Evolutionary conservation across 2,113 vertebrate genomes (phyloP), one percentile per base, ranked within the genome.

Genomic region (Lepisosteus oculatus): DNA sequence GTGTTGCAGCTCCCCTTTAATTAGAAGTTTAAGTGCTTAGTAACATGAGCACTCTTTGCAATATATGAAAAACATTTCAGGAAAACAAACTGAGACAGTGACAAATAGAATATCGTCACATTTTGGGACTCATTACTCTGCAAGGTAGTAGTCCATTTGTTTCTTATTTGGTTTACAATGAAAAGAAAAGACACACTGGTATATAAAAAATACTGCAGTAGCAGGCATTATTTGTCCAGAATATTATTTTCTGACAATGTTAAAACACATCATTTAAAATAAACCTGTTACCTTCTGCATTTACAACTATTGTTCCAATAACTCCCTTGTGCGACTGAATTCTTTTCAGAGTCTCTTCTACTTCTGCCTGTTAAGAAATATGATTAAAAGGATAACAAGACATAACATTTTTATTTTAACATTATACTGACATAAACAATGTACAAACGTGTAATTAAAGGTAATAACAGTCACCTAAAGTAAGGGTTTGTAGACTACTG

Each of bases 281-380:
- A 5, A 51, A 51, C 47, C 2, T 3, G 14, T 85, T 89, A 95
- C 92, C 94, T 89, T 94, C 89, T 13, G 88, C 80, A 71, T 93
- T 95, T 3, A 91, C 85, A 12, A 94, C 86, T 68, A 93, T 87
- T 0, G 85, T 90, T 51, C 91, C 94, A 69, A 93, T 86, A 5
- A 94, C 91, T 56, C 93, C 92, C 87, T 85, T 90, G 15, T 93
- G 89, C 29, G 85, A 74, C 68, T 95, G 92, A 54, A 98, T 95
- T 70, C 93, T 93, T 80, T 91, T 94, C 0, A 94, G 81, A 4
- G 89, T 93, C 77, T 95, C 94, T 42, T 96, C 96, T 65, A 93
- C 92, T 71, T 95, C 90, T 65, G 85, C 83, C 93, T 95, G 81
- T 0, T 83, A 74, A 85, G 61, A 82, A 71, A 85, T 67, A 62